These are phyloP conservation scores for Otocyon megalotis DNA, from an alignment of 2,113 vertebrate species.

Conservation along the genomic window DNA sequence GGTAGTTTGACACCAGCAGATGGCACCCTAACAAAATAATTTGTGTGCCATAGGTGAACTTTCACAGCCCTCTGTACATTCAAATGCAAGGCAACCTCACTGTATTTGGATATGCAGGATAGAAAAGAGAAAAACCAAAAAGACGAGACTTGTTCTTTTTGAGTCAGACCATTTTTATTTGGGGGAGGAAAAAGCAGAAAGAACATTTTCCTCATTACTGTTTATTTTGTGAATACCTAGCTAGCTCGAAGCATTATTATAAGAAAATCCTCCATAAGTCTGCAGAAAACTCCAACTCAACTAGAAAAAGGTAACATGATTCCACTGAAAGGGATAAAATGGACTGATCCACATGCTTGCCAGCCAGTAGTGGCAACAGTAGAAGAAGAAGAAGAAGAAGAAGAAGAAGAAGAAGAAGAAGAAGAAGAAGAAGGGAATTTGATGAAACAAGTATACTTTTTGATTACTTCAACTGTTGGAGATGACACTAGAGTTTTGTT, in stretches of 20 bases:
- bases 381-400: neutral
- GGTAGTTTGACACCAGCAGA: constrained; percentile 88
- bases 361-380: neutral
- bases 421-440: neutral
- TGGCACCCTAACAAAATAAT: constrained; percentile 92
- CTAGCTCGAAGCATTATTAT: neutral
- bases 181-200: neutral
- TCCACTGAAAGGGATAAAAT: constrained; percentile 35
- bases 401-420: neutral
- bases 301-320: neutral
- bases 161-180: constrained; percentile 6
- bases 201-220: neutral
- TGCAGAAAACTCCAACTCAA: constrained; percentile 31
- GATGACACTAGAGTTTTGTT: neutral
- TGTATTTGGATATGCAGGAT: neutral
- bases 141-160: constrained; percentile 55
- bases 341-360: neutral
- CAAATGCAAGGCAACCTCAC: constrained; percentile 63
- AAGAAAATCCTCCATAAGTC: constrained; percentile 25
- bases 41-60: constrained; percentile 76
- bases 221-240: neutral
- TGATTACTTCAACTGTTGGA: neutral
- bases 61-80: constrained; percentile 56
- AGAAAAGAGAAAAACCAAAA: constrained; percentile 38
- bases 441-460: constrained; percentile 38